Evolutionary conservation across 2,888 invertebrate genomes (phyloP).

Genomic region (Trilocha varians): DNA sequence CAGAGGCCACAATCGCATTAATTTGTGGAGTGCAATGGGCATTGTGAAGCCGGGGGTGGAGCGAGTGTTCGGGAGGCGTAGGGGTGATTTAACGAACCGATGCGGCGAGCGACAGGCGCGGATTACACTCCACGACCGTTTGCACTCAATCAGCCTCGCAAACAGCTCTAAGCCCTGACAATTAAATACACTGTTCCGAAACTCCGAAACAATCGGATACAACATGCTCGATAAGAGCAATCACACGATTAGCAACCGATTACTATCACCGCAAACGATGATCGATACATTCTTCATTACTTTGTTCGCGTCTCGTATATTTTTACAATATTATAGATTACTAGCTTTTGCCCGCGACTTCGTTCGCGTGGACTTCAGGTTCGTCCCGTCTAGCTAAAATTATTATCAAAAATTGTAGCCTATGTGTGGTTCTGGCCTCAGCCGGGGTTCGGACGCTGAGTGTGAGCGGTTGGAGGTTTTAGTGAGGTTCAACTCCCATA

Average conservation of each 20-base stretch:
- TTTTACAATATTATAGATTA: no score
- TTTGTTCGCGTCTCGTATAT: no score
- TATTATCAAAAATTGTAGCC: no score
- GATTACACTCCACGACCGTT: conserved; percentile 67
- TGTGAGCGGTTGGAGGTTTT: no score
- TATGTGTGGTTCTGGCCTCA: no score
- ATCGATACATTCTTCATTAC: conserved; percentile 14
- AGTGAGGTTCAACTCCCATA: no score
- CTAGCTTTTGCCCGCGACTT: no score
- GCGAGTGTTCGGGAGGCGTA: conserved; percentile 20
- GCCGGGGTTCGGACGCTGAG: no score
- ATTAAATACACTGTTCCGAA: conserved; percentile 65
- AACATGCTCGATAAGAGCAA: conserved; percentile 57
- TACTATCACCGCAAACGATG: conserved; percentile 29
- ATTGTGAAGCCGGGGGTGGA: conserved; percentile 32
- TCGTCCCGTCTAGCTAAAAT: no score
- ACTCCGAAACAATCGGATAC: conserved; percentile 64
- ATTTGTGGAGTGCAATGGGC: conserved; percentile 60
- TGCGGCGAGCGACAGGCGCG: conserved; percentile 64
- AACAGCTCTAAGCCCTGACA: conserved; percentile 65
- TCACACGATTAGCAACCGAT: conserved; percentile 42
- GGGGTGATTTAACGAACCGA: conserved; percentile 68
- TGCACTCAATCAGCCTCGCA: conserved; percentile 71
- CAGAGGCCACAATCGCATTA: conserved; percentile 60
- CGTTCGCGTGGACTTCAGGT: no score